Conservation (phyloP, 2,113 vertebrate species). For the Myanophis thanlyinensis region DNA sequence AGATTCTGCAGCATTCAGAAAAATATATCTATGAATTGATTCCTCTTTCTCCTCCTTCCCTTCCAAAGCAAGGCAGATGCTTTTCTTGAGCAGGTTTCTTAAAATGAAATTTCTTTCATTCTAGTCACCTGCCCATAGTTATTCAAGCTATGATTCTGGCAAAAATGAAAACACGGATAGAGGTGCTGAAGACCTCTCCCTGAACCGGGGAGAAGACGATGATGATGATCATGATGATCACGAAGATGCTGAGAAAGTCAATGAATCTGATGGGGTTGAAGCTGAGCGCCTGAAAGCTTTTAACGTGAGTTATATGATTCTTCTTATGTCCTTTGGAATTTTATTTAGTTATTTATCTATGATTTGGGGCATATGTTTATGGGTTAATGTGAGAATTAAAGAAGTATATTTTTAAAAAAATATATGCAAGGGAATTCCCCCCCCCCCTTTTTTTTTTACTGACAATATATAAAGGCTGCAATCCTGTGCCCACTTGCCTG, state of each 20-base stretch:
- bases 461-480: background rate
- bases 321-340: background rate
- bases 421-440: constrained; percentile 37
- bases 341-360: constrained; percentile 48
- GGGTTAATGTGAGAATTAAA: constrained; percentile 58
- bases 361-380: constrained; percentile 51
- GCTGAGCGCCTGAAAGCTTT: constrained; percentile 83
- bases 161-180: constrained; percentile 80
- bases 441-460: background rate
- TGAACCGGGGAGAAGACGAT: constrained; percentile 79
- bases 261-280: constrained; percentile 79
- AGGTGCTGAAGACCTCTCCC: constrained; percentile 78
- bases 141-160: constrained; percentile 82
- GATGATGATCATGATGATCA: constrained; percentile 82
- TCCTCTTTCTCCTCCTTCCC: background rate
- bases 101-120: constrained; percentile 48
- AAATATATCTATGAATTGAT: background rate
- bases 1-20: background rate
- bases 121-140: constrained; percentile 83
- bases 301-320: constrained; percentile 75
- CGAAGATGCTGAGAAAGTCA: constrained; percentile 79
- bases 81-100: constrained; percentile 27
- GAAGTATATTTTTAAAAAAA: constrained; percentile 53
- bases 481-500: background rate
- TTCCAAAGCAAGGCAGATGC: background rate